Evolutionary conservation across 2,797 vertebrate species (phyloP), one percentile per base, ranked within the genome.

Genomic region (Lophotriccus pileatus): DNA sequence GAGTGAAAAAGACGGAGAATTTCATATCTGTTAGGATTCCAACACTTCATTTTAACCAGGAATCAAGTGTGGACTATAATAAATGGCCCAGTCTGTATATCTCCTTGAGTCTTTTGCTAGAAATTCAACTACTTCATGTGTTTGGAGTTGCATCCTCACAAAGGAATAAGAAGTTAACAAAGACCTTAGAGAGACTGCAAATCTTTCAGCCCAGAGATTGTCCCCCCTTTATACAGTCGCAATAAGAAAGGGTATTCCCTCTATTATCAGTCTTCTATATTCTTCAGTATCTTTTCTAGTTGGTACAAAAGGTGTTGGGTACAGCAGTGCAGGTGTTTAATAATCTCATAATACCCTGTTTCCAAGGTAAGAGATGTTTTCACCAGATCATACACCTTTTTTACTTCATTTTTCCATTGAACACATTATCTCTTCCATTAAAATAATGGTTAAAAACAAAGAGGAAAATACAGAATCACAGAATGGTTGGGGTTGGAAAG

Each of bases 11-110:
- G 44, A 79, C 53, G 25, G 43, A 73, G 53, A 90, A 66, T 90
- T 90, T 91, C 77, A 69, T 70, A 85, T 41, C 79, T 34, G 32
- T 91, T 86, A 87, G 46, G 60, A 84, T 74, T 49, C n/a, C 24
- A 53, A 24, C 4, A 27, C 37, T 84, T 90, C 12, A 36, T 81
- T 93, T 81, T 62, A 69, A 86, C 66, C 70, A 56, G 62, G 78
- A 91, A 56, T 72, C 53, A 44, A 47, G 62, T 5, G 8, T 4
- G 4, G 84, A 46, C 50, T 78, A 0, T 44, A 58, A 78, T 41
- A 59, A 68, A 69, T 59, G 20, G 23, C 32, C 63, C 27, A 9
- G 39, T 66, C 50, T 78, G 27, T 76, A 13, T 22, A 49, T 34
- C 27, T 53, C 36, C 27, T 4, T 14, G 47, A 77, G 18, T 32